Conservation (phyloP, 2,797 vertebrate genomes). For the Thunnus albacares region DNA sequence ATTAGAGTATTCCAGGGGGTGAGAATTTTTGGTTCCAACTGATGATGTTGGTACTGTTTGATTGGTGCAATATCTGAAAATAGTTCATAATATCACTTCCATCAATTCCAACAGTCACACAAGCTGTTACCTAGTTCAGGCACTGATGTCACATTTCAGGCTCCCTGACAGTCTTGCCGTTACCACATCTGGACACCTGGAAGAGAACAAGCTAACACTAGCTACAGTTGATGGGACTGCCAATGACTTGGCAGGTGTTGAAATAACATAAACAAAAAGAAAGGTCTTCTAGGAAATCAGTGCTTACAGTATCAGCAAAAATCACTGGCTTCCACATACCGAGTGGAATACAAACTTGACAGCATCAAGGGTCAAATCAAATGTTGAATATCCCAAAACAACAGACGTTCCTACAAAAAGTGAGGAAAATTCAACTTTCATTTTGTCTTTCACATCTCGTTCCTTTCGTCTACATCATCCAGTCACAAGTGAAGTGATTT, state of each 20-base stretch:
- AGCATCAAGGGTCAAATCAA: too few species aligned
- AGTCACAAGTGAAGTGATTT: constrained; percentile 1
- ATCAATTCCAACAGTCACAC: not conserved
- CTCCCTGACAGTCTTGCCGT: too few species aligned
- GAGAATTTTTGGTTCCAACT: not conserved
- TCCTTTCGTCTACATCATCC: not conserved
- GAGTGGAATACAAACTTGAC: too few species aligned
- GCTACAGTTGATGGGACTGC: not conserved
- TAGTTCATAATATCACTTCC: not conserved
- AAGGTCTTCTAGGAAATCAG: too few species aligned
- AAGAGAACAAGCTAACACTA: not conserved
- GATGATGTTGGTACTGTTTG: not conserved
- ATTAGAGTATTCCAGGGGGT: too few species aligned
- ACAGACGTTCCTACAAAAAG: not conserved
- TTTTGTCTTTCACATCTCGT: not conserved
- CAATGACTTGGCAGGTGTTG: too few species aligned
- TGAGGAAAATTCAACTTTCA: not conserved
- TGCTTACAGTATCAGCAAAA: too few species aligned
- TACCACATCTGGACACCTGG: not conserved
- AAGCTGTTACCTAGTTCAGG: not conserved
- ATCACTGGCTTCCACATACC: too few species aligned
- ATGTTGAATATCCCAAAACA: too few species aligned
- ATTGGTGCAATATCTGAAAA: not conserved
- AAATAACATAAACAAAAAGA: too few species aligned
- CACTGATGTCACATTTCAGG: not conserved